These are phyloP conservation scores for Fratercula arctica DNA, from an alignment of 2,797 vertebrate species.

Conservation along the genomic window DNA sequence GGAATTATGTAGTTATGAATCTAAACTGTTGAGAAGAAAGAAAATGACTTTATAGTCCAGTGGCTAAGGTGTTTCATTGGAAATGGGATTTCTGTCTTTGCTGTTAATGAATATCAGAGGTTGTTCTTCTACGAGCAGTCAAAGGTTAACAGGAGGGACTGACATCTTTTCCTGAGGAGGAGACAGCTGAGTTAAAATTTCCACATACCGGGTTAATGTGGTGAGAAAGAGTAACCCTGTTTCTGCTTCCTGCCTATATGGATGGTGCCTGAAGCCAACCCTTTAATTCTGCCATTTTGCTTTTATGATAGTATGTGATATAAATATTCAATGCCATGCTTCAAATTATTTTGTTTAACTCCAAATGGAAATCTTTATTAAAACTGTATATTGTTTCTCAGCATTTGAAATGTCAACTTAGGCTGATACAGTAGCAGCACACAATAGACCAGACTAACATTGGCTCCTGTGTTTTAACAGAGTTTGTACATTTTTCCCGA, in stretches of 20 bases:
- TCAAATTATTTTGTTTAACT: neutral
- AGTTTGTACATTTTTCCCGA: neutral
- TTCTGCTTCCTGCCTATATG: neutral
- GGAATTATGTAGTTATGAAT: neutral
- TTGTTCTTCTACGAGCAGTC: neutral
- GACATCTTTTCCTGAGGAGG: neutral
- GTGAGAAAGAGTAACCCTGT: neutral
- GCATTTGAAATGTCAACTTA: neutral
- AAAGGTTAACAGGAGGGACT: neutral
- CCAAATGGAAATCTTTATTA: neutral
- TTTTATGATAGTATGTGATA: neutral
- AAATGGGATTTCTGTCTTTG: neutral
- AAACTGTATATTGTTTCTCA: neutral
- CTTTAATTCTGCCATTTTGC: neutral
- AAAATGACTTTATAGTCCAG: neutral
- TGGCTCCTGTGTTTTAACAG: neutral
- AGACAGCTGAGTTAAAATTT: neutral
- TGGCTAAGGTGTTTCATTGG: neutral
- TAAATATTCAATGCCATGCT: neutral
- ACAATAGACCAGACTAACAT: neutral
- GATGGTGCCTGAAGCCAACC: neutral
- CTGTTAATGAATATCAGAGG: neutral
- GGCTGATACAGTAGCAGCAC: neutral
- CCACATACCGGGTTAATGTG: neutral
- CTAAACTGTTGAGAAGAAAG: neutral